Conservation (phyloP, 2,888 invertebrate species). For the Chirona hameri region DNA sequence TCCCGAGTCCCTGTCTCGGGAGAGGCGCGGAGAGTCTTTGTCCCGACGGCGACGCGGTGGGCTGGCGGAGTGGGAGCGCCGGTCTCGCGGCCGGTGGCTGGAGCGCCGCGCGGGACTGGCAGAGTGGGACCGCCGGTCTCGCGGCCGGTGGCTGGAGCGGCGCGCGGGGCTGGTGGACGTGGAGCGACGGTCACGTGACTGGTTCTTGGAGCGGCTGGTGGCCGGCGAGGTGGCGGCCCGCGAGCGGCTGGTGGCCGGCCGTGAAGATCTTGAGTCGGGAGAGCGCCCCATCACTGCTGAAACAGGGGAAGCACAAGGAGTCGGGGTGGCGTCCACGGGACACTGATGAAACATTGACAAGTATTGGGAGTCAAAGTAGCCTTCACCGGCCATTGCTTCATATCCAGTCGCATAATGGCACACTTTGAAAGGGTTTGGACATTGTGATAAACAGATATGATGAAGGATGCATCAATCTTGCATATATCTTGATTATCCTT, state of each 20-base stretch:
- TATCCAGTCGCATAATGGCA: no score
- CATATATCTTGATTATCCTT: no score
- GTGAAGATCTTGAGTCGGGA: conserved; percentile 33
- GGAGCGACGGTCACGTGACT: conserved; percentile 7
- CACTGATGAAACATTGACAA: no score
- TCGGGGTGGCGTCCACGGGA: no score
- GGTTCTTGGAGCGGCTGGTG: background rate
- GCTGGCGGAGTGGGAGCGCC: background rate
- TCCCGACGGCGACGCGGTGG: background rate
- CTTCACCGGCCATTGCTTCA: no score
- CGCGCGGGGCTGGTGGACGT: conserved; percentile 22
- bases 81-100: no score
- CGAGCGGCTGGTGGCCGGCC: background rate
- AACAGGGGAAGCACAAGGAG: no score
- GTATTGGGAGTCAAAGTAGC: no score
- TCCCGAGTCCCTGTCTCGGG: background rate
- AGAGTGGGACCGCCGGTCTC: conserved; percentile 13
- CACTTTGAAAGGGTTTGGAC: no score
- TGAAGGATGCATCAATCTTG: no score
- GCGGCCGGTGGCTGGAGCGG: background rate
- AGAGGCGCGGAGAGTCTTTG: background rate
- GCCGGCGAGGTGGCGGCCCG: conserved; percentile 25
- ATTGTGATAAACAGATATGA: no score
- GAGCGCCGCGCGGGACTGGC: background rate
- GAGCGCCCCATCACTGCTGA: conserved; percentile 43